Evolutionary conservation across 1,140 invertebrate genomes (phyloP).

Genomic region (Cotesia typhae): DNA sequence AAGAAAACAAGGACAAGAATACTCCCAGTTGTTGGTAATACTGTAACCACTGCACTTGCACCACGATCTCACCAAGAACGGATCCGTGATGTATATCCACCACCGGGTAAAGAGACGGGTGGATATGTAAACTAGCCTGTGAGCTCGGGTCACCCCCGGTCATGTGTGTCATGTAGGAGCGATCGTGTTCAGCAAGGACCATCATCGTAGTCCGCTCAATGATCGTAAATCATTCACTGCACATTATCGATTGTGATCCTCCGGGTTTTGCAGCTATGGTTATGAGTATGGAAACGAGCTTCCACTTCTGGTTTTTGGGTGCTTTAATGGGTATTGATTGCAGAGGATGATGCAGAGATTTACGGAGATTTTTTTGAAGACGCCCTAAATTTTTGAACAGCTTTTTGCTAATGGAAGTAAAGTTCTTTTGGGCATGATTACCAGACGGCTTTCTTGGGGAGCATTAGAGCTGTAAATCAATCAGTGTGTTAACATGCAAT

Average conservation of each 20-base stretch:
- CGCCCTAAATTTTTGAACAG: too few species aligned
- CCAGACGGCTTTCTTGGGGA: background rate
- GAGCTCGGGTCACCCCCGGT: slow-evolving; percentile 37
- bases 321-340: background rate
- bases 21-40: background rate
- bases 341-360: too few species aligned
- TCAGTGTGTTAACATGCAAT: background rate
- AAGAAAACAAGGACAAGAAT: slow-evolving; percentile 5
- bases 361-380: too few species aligned
- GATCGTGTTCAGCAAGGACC: slow-evolving; percentile 23
- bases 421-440: too few species aligned
- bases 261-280: too few species aligned
- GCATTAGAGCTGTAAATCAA: background rate
- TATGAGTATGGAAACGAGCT: too few species aligned
- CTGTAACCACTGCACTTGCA: slow-evolving; percentile 52
- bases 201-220: background rate
- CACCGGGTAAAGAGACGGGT: slow-evolving; percentile 52
- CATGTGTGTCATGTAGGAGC: slow-evolving; percentile 36
- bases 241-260: background rate
- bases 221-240: slow-evolving; percentile 9
- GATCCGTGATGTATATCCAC: slow-evolving; percentile 61
- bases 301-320: background rate
- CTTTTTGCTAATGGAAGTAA: too few species aligned
- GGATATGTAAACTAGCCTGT: slow-evolving; percentile 58
- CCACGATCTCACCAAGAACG: slow-evolving; percentile 45